Percentiles rank a stretch among this genome's conserved stretches.
Evolutionary conservation across 1,140 invertebrate species (phyloP).

Genomic region (Trinorchestia longiramus): DNA sequence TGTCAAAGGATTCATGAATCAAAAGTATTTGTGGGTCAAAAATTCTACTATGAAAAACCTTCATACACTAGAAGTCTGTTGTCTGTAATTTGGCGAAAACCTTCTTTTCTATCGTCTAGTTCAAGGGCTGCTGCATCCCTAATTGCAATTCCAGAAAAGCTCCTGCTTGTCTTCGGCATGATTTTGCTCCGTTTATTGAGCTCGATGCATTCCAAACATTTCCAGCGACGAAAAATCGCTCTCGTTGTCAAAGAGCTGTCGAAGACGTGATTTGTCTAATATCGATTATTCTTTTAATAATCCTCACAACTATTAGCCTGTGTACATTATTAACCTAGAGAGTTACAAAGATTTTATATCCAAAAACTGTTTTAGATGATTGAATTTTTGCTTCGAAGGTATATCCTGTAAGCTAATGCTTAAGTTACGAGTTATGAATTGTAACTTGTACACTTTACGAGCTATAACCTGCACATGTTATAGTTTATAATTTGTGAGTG

Average conservation of each 20-base stretch:
- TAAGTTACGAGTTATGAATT: too few species aligned
- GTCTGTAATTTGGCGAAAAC: not conserved
- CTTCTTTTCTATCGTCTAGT: not conserved
- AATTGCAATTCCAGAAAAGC: not conserved
- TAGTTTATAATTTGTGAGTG: too few species aligned
- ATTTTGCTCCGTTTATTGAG: not conserved
- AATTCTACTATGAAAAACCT: not conserved
- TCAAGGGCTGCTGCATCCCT: not conserved
- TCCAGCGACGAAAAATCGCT: not conserved
- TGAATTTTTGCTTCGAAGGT: too few species aligned
- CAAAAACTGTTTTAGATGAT: not conserved
- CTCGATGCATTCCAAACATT: not conserved
- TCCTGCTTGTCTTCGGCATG: not conserved
- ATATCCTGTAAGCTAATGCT: too few species aligned
- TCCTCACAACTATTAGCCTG: not conserved
- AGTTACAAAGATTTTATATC: not conserved
- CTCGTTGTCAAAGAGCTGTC: not conserved
- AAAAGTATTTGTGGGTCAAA: not conserved
- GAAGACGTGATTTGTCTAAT: not conserved
- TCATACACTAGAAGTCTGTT: not conserved
- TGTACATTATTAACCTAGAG: not conserved
- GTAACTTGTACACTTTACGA: too few species aligned
- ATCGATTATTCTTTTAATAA: not conserved
- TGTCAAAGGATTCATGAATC: not conserved
- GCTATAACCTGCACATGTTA: too few species aligned